These are phyloP conservation scores for Muntiacus reevesi DNA, from an alignment of 2,113 vertebrate species.

Conservation along the genomic window DNA sequence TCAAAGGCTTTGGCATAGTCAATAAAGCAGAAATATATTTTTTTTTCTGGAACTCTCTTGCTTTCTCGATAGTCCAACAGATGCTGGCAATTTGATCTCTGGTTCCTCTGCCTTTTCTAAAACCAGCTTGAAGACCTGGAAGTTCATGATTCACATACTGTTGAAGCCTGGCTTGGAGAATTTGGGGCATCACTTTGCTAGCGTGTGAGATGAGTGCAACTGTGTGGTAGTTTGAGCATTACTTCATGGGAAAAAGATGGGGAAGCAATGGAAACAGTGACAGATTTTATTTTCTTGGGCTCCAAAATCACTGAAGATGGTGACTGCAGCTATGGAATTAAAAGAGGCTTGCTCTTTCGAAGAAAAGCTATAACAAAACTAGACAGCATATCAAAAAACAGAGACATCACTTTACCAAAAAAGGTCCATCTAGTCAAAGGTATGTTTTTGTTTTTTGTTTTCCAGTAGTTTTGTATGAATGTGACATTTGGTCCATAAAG, in stretches of 20 bases:
- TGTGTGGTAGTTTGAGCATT: neutral
- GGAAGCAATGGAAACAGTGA: neutral
- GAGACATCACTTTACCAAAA: neutral
- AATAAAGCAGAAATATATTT: too few species aligned
- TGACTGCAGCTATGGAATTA: neutral
- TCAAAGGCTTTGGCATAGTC: too few species aligned
- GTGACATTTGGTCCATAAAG: neutral
- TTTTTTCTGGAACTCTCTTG: too few species aligned
- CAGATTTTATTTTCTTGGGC: neutral
- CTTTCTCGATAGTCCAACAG: rapidly evolving
- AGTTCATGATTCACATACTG: too few species aligned
- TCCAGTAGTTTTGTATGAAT: neutral
- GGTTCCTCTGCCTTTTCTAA: too few species aligned
- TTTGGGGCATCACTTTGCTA: too few species aligned
- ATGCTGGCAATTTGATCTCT: too few species aligned
- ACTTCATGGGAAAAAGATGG: neutral
- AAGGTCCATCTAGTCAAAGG: neutral
- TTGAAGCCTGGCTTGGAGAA: too few species aligned
- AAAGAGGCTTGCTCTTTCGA: neutral
- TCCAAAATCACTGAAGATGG: neutral
- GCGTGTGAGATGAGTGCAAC: too few species aligned
- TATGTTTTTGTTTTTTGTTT: neutral
- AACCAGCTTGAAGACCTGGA: too few species aligned
- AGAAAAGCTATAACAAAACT: neutral
- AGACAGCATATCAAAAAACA: neutral